Evolutionary conservation across 2,113 vertebrate genomes (phyloP).

Genomic region (Acrocephalus arundinaceus): DNA sequence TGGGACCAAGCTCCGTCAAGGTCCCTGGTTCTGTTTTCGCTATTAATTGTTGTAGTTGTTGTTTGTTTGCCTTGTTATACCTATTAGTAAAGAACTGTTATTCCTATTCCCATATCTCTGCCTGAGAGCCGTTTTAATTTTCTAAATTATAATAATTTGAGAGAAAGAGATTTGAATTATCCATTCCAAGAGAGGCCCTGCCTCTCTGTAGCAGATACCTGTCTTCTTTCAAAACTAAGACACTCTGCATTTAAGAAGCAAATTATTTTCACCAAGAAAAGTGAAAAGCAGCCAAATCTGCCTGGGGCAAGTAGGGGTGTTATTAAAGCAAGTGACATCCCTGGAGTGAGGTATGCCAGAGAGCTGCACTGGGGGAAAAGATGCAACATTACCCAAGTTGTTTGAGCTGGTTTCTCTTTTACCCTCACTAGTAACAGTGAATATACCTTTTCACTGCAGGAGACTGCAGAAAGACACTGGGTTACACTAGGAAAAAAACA

Average conservation of each 20-base stretch:
- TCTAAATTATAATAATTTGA: no score
- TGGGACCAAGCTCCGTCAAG: no score
- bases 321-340: neutral
- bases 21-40: no score
- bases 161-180: no score
- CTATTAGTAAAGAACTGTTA: no score
- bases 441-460: neutral
- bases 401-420: neutral
- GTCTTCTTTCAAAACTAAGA: no score
- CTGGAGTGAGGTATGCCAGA: neutral
- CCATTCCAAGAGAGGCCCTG: no score
- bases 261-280: conserved; percentile 9
- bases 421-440: neutral
- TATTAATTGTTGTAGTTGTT: no score
- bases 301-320: neutral
- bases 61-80: no score
- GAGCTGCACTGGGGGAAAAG: neutral
- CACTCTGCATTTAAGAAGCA: neutral
- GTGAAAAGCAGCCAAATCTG: neutral
- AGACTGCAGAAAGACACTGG: neutral
- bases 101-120: no score
- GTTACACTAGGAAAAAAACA: rapidly evolving
- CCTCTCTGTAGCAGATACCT: no score
- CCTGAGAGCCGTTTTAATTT: no score
- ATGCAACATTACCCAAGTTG: neutral